Evolutionary conservation across 23 tunicate genomes (phyloP), one percentile per base, ranked within the genome.

Genomic region (Clavelina lepadiformis): DNA sequence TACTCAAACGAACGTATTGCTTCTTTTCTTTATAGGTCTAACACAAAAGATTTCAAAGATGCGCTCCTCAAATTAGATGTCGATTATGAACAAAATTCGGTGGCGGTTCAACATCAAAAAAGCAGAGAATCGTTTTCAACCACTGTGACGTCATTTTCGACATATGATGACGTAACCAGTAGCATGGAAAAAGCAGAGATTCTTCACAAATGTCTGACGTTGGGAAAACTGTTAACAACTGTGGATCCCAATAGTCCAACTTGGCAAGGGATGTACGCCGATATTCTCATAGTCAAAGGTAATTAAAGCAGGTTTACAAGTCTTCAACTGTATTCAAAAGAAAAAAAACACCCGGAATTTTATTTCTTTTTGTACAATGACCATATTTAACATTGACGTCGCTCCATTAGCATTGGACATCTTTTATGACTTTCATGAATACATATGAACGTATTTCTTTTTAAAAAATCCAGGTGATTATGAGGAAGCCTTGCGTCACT

Each of bases 221-320:
- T 86, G 2, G 85, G 95, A 5, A 73, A 54, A 25, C 52, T 86
- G 1, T 65, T 86, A 2, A 71, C 78, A 21, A 65, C 75, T 15
- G 71, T 86, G 0, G 95, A 77, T 34, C 50, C 32, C 6, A 31
- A 56, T 29, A 86, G 78, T 31, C 46, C 84, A 5, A 37, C 78
- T 19, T 77, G 85, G 84, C 85, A 78, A 30, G 77, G 95, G 35
- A 86, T 77, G 85, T 78, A 69, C 37, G 95, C 95, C 6, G 95
- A 86, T 50, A 72, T 78, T 44, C 65, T 86, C 31, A 86, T 86
- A 34, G 83, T 86, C 1, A 86, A 72, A 86, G 95, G 95, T 85
- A 34, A 24, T 54, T n/a, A 8, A n/a, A n/a, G n/a, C n/a, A n/a
- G n/a, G n/a, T n/a, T n/a, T n/a, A n/a, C n/a, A n/a, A n/a, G n/a